Percentiles rank a stretch among this genome's conserved stretches.
Conservation (phyloP, 92 coral and sea anemone species). For the Metridium senile region DNA sequence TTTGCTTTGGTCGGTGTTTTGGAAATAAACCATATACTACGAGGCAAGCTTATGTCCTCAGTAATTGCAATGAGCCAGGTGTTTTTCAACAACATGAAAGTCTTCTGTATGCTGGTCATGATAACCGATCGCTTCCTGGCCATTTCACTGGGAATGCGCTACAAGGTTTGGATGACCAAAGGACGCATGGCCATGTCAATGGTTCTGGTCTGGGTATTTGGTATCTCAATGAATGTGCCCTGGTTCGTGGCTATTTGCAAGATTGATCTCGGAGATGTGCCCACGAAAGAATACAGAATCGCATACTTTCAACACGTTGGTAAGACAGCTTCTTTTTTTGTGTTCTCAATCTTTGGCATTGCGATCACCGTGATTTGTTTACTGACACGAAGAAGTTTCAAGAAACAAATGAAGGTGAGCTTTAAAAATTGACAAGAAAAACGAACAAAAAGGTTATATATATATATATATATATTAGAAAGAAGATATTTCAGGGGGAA, state of each 20-base stretch:
- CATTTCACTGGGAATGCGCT: conserved; percentile 33
- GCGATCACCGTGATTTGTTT: conserved; percentile 1
- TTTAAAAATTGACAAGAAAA: too few species aligned
- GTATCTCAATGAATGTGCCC: not conserved
- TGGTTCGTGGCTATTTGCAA: conserved; percentile 6
- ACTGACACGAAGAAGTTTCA: conserved; percentile 18
- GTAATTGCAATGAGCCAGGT: conserved; percentile 12
- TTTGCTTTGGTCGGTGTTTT: conserved; percentile 33
- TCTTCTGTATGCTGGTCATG: conserved; percentile 25
- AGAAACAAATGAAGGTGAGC: conserved; percentile 8
- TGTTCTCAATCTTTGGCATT: conserved; percentile 12
- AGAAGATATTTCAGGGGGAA: too few species aligned
- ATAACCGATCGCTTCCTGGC: conserved; percentile 37
- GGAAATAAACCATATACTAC: not conserved
- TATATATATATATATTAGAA: too few species aligned
- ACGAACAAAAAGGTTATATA: too few species aligned
- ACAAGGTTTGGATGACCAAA: conserved; percentile 25
- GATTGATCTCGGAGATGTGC: conserved; percentile 28
- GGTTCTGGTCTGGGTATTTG: conserved; percentile 17
- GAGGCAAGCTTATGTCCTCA: conserved; percentile 13
- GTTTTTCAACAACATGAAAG: conserved; percentile 21
- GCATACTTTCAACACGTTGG: conserved; percentile 25
- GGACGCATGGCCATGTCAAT: not conserved
- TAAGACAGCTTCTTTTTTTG: not conserved
- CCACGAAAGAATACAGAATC: conserved; percentile 25